Percentiles rank a stretch among this genome's conserved stretches.
phyloP scores from a whole-genome alignment of 2,113 vertebrate genomes.

The Enhydra lutris region DNA sequence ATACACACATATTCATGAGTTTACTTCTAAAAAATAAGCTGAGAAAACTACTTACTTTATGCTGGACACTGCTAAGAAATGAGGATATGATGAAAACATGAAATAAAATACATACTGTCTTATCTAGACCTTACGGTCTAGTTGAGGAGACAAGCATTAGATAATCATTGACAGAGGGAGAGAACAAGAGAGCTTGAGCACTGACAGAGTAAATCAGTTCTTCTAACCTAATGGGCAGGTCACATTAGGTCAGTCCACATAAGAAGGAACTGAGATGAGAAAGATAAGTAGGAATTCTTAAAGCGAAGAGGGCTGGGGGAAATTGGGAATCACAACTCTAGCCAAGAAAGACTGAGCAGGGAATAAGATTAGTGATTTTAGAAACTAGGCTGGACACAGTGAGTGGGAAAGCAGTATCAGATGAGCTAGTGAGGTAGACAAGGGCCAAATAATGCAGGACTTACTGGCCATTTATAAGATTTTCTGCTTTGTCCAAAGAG shows the following conservation, averaged over 20 bases:
- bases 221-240: background rate
- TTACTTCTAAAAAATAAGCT: background rate
- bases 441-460: background rate
- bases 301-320: background rate
- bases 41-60: background rate
- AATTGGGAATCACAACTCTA: background rate
- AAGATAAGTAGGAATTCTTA: background rate
- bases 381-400: background rate
- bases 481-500: background rate
- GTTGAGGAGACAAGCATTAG: background rate
- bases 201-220: background rate
- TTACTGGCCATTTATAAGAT: background rate
- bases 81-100: background rate
- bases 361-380: background rate
- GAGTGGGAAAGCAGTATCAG: background rate
- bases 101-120: background rate
- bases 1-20: background rate
- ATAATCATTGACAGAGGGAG: background rate
- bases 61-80: background rate
- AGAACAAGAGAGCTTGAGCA: background rate
- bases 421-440: background rate
- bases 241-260: background rate
- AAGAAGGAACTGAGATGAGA: background rate
- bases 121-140: background rate
- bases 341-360: background rate